phyloP scores from a whole-genome alignment of 2,113 vertebrate genomes.

The Megaceryle torquata region DNA sequence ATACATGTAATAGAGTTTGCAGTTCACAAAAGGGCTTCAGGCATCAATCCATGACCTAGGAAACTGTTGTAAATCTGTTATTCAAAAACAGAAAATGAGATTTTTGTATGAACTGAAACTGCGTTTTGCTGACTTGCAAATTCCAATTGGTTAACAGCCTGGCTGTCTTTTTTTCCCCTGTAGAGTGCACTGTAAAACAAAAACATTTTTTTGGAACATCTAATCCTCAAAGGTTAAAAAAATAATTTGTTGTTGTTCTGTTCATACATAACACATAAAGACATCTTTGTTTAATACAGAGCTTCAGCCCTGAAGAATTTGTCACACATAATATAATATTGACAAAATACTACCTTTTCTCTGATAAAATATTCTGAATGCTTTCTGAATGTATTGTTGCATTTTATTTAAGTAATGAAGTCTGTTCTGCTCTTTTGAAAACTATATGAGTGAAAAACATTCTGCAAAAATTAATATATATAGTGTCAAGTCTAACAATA shows the following conservation, averaged over 20 bases:
- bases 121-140: background rate
- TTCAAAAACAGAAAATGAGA: background rate
- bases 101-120: background rate
- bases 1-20: background rate
- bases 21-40: background rate
- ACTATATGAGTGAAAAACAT: conserved; percentile 14
- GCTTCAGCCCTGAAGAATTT: background rate
- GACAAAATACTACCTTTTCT: background rate
- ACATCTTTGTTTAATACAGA: background rate
- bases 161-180: background rate
- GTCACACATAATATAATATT: background rate
- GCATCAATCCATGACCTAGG: background rate
- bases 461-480: background rate
- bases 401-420: conserved; percentile 51
- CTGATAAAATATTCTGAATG: conserved; percentile 2
- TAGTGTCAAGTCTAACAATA: background rate
- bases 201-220: background rate
- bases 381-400: conserved; percentile 18
- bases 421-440: conserved; percentile 35
- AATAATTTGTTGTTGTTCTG: background rate
- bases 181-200: background rate
- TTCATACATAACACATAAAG: background rate
- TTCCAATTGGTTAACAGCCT: background rate
- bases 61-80: background rate
- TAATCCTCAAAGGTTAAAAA: background rate